phyloP scores from a whole-genome alignment of 2,113 vertebrate genomes.

The Hipposideros armiger region DNA sequence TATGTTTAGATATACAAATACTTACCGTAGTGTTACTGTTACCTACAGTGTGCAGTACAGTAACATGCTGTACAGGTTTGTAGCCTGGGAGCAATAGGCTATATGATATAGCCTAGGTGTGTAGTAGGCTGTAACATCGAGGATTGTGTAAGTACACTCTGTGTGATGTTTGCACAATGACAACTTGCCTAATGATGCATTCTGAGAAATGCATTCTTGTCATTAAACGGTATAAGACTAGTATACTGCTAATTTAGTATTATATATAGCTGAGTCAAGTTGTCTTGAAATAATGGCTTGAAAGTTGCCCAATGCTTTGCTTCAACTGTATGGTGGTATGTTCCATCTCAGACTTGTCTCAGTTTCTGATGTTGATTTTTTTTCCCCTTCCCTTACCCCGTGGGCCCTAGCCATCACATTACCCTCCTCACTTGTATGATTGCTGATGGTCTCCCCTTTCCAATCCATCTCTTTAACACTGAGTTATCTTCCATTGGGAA shows the following conservation, averaged over 20 bases:
- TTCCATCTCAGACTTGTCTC: neutral
- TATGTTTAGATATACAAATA: neutral
- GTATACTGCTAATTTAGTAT: neutral
- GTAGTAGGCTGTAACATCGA: neutral
- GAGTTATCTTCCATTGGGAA: neutral
- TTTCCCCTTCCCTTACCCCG: neutral
- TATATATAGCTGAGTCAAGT: neutral
- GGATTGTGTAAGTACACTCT: no score
- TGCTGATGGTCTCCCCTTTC: neutral
- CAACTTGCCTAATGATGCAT: neutral
- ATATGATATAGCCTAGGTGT: neutral
- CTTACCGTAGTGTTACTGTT: neutral
- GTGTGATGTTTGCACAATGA: no score
- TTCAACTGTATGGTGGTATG: neutral
- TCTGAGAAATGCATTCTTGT: neutral
- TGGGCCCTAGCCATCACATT: neutral
- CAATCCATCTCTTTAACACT: neutral
- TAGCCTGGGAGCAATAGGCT: neutral
- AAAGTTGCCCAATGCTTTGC: neutral
- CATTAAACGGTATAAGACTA: neutral
- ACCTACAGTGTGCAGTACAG: neutral
- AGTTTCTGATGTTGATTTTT: neutral
- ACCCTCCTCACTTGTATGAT: rapidly evolving
- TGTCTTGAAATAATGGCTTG: neutral
- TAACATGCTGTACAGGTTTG: no score